Conservation (phyloP, 2,797 vertebrate species). For the Intellagama lesueurii region DNA sequence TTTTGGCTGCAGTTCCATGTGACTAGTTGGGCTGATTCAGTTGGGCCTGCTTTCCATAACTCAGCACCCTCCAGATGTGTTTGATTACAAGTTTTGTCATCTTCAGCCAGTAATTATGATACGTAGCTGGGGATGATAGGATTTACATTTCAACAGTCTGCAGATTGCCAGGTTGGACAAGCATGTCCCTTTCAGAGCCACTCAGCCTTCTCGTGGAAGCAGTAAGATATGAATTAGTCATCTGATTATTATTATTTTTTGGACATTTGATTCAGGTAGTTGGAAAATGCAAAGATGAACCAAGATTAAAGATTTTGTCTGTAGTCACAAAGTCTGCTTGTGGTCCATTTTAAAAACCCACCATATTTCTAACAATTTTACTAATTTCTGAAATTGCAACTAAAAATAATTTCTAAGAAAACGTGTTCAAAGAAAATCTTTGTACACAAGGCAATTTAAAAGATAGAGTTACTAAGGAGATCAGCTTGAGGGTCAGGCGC, state of each 20-base stretch:
- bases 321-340: not conserved
- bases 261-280: not conserved
- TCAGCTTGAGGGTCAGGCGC: not conserved
- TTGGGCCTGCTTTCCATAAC: not conserved
- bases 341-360: not conserved
- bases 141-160: not conserved
- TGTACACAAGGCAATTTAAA: not conserved
- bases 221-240: not conserved
- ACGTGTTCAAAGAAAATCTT: not conserved
- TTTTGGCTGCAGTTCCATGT: not conserved
- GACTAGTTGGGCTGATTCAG: not conserved
- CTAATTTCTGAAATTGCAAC: not conserved
- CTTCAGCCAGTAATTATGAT: not conserved
- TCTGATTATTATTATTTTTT: not conserved
- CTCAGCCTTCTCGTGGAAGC: too few relatives aligned
- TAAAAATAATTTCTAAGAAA: not conserved
- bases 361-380: not conserved
- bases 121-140: not conserved
- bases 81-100: not conserved
- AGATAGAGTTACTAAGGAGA: constrained; percentile 18
- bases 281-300: not conserved
- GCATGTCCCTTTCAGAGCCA: not conserved
- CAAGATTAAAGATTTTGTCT: not conserved
- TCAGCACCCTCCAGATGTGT: not conserved
- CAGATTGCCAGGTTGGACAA: not conserved